phyloP scores from a whole-genome alignment of 2,888 invertebrate species.

The Aricia artaxerxes region DNA sequence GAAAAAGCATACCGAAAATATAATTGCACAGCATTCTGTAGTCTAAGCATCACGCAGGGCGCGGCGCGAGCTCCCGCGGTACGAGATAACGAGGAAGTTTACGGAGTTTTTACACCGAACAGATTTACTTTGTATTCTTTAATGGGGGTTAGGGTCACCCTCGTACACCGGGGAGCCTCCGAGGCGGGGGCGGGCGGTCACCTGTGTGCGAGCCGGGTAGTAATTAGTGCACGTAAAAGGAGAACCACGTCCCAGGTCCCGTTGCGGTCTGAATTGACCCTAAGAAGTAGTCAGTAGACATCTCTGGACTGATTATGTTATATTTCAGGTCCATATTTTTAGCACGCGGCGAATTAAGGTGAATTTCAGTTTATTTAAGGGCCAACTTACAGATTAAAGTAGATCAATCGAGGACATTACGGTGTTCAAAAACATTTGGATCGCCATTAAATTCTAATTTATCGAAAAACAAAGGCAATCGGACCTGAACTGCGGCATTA shows the following conservation, averaged over 20 bases:
- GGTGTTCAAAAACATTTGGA: neutral
- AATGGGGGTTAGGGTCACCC: neutral
- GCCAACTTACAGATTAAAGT: neutral
- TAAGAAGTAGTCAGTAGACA: no score
- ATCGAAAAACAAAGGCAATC: conserved; percentile 14
- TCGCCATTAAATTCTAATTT: neutral
- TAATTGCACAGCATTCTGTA: neutral
- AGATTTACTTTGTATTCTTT: conserved; percentile 3
- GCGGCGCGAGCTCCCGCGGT: neutral
- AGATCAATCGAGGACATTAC: neutral
- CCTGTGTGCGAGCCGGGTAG: neutral
- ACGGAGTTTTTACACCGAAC: conserved; percentile 10
- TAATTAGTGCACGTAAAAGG: neutral
- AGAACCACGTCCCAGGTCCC: neutral
- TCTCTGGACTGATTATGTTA: no score
- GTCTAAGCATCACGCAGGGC: neutral
- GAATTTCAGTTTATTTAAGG: no score
- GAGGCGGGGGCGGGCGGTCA: neutral
- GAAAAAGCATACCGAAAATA: neutral
- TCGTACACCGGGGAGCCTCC: neutral
- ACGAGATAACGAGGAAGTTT: neutral
- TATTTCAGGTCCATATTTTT: no score
- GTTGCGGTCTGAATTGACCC: neutral
- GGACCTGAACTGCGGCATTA: neutral
- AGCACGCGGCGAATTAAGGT: no score